A percentile compares a stretch with the other conserved stretches of the same genome.
These are phyloP conservation scores for Pachydiplax longipennis DNA, from an alignment of 2,888 invertebrate species.

Conservation along the genomic window DNA sequence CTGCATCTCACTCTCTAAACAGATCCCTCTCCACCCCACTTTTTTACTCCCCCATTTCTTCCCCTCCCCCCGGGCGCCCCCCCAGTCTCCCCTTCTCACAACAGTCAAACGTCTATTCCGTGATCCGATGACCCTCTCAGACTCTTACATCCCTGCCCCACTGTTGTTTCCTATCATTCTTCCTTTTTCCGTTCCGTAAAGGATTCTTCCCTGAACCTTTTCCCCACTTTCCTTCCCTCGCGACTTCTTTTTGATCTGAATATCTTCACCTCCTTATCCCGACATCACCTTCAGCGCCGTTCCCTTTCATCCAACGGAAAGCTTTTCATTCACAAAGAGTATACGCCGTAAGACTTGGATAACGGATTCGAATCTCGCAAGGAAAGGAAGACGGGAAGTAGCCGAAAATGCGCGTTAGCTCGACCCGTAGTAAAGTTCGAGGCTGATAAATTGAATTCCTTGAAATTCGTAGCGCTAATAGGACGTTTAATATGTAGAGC, in stretches of 20 bases:
- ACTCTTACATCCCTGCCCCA: not conserved
- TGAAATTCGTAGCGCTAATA: too few species aligned
- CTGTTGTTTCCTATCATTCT: not conserved
- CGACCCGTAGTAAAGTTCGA: too few species aligned
- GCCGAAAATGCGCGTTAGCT: too few species aligned
- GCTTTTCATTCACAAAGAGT: too few species aligned
- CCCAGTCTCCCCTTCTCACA: not conserved
- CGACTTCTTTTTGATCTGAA: not conserved
- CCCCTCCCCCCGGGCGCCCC: not conserved
- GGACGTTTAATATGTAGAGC: too few species aligned
- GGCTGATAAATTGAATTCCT: too few species aligned
- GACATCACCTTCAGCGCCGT: not conserved
- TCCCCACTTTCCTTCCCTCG: not conserved
- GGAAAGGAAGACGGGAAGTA: too few species aligned
- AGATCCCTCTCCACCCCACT: not conserved
- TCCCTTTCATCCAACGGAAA: too few species aligned
- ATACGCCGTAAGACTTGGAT: too few species aligned
- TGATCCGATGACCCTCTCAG: not conserved
- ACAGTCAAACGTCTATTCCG: not conserved
- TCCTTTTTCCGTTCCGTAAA: not conserved
- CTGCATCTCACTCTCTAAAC: constrained; percentile 16
- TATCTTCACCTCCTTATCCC: not conserved
- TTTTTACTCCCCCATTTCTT: not conserved
- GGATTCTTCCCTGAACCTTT: not conserved
- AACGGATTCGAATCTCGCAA: too few species aligned